Percentiles rank a stretch among this genome's conserved stretches.
Conservation (phyloP, 2,113 vertebrate species). For the Entelurus aequoreus region DNA sequence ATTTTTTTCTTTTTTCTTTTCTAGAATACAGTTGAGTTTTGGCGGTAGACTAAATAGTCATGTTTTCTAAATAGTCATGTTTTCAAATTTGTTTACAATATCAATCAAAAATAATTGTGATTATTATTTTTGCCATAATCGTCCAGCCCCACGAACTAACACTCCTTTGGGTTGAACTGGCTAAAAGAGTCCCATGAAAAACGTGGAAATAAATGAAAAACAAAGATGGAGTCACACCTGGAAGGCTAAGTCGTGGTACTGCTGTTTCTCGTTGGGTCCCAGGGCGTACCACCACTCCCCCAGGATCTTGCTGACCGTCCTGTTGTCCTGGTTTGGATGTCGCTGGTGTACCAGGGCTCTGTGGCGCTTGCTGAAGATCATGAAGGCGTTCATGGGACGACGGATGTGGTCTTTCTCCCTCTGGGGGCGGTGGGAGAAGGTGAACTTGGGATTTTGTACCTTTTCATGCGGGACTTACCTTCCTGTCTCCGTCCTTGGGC, state of each 20-base stretch:
- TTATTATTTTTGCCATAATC: too few species aligned
- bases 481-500: slow-evolving; percentile 86
- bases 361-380: slow-evolving; percentile 94
- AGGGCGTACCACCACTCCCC: slow-evolving; percentile 95
- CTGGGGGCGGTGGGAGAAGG: slow-evolving; percentile 42
- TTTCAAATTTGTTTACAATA: too few species aligned
- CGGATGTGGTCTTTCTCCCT: slow-evolving; percentile 92
- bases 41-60: too few species aligned
- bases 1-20: too few species aligned
- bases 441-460: neutral
- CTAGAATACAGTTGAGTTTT: too few species aligned
- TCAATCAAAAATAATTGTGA: too few species aligned
- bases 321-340: slow-evolving; percentile 93
- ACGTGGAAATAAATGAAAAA: neutral
- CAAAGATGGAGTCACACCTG: slow-evolving; percentile 70
- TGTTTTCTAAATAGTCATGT: too few species aligned
- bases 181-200: neutral
- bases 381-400: slow-evolving; percentile 91
- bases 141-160: too few species aligned
- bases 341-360: slow-evolving; percentile 89
- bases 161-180: too few species aligned
- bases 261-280: slow-evolving; percentile 88
- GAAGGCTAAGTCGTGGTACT: slow-evolving; percentile 92
- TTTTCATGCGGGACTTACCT: slow-evolving; percentile 58
- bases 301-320: slow-evolving; percentile 91